These are phyloP conservation scores for Heliconius melpomene DNA, from an alignment of 1,140 invertebrate genomes.

Conservation along the genomic window DNA sequence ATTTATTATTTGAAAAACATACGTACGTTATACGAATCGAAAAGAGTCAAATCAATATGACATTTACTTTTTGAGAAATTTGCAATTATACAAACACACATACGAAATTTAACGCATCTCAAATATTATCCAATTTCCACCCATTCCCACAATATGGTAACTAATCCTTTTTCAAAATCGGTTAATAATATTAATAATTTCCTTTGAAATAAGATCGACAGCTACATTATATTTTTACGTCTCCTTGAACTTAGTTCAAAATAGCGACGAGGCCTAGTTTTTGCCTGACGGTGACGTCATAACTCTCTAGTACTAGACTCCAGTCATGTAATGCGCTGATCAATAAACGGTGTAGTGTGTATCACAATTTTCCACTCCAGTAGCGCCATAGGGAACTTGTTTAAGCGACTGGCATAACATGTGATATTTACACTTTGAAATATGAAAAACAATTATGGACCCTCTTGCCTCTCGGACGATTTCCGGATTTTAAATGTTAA, in stretches of 20 bases:
- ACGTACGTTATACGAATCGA: too few species aligned
- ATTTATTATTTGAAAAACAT: too few species aligned
- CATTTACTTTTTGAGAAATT: too few species aligned
- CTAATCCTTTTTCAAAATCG: neutral
- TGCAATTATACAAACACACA: too few species aligned
- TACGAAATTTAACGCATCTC: too few species aligned
- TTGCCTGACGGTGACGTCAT: neutral
- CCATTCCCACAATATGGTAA: too few species aligned
- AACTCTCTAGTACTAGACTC: neutral
- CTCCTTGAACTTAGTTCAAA: slow-evolving; percentile 7
- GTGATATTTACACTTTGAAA: neutral
- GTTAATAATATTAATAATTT: too few species aligned
- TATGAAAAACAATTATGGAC: neutral
- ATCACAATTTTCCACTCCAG: neutral
- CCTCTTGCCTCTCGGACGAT: too few species aligned
- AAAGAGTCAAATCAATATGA: too few species aligned
- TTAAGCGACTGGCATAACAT: neutral
- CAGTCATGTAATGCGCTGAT: slow-evolving; percentile 3
- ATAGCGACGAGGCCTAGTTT: neutral
- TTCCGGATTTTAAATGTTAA: too few species aligned
- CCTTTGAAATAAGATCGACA: neutral
- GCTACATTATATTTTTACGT: neutral
- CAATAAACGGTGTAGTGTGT: neutral
- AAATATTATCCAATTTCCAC: too few species aligned
- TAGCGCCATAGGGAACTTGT: neutral